Evolutionary conservation across 2,113 vertebrate species (phyloP).

Genomic region (Ia io): DNA sequence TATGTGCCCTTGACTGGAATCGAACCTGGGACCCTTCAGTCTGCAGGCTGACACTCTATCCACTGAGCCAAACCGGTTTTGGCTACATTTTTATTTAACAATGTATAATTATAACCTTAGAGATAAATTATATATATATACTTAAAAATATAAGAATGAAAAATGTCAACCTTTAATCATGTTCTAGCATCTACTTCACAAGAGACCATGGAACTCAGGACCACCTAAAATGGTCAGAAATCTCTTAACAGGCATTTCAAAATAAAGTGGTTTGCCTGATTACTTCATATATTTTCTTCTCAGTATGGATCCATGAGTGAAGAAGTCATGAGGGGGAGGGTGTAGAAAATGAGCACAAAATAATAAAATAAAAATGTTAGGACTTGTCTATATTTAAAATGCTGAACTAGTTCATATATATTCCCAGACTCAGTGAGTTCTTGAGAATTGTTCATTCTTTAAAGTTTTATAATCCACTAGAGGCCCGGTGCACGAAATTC

Average conservation of each 20-base stretch:
- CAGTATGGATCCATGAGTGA: background rate
- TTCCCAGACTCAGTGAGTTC: background rate
- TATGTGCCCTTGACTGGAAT: no score
- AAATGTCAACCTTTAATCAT: background rate
- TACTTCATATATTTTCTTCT: background rate
- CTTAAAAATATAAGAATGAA: background rate
- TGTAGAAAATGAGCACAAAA: background rate
- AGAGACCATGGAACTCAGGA: background rate
- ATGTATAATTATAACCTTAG: background rate
- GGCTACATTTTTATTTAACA: background rate
- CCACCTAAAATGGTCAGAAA: background rate
- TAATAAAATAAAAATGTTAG: background rate
- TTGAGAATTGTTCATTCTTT: background rate
- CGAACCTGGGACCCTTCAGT: no score
- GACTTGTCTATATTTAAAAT: conserved; percentile 29
- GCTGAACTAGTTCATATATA: background rate
- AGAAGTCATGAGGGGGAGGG: background rate
- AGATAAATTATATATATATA: background rate
- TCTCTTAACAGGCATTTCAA: background rate
- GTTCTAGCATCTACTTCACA: background rate
- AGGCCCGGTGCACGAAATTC: no score
- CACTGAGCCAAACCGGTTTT: no score
- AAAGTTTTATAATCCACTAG: no score
- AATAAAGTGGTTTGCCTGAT: background rate
- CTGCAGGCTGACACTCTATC: no score